A percentile compares a stretch with the other conserved stretches of the same genome.
These are phyloP conservation scores for Dinoponera quadriceps DNA, from an alignment of 1,140 invertebrate genomes.

Conservation along the genomic window DNA sequence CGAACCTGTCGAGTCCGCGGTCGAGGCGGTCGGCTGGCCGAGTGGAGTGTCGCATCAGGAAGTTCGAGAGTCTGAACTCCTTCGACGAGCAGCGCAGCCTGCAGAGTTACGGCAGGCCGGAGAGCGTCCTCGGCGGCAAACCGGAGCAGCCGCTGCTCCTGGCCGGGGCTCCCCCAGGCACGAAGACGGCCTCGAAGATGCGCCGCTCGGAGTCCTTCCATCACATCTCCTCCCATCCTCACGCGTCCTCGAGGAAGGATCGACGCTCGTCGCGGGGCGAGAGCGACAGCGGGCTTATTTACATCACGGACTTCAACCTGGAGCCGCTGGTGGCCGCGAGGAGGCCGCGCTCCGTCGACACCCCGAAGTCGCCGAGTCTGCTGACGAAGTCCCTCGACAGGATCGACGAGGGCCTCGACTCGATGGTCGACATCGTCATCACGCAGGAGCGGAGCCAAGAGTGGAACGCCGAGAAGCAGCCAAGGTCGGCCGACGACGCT, in stretches of 20 bases:
- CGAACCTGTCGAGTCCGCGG: slow-evolving; percentile 78
- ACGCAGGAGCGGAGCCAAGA: slow-evolving; percentile 85
- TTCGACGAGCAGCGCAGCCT: slow-evolving; percentile 80
- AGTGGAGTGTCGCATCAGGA: slow-evolving; percentile 80
- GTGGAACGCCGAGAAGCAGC: slow-evolving; percentile 72
- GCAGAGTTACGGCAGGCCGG: slow-evolving; percentile 68
- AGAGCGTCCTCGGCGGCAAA: slow-evolving; percentile 58
- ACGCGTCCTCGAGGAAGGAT: slow-evolving; percentile 61
- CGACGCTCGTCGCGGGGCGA: slow-evolving; percentile 75
- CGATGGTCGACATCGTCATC: slow-evolving; percentile 90
- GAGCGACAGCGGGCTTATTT: slow-evolving; percentile 81
- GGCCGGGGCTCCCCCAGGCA: slow-evolving; percentile 22
- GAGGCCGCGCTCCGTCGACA: slow-evolving; percentile 58
- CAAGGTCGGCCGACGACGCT: slow-evolving; percentile 39
- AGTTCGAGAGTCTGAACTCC: slow-evolving; percentile 83
- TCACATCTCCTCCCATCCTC: slow-evolving; percentile 76
- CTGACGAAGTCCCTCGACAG: slow-evolving; percentile 92
- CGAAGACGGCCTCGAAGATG: slow-evolving; percentile 71
- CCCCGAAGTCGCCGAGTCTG: slow-evolving; percentile 71
- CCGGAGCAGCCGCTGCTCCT: slow-evolving; percentile 29
- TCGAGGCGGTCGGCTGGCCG: slow-evolving; percentile 82
- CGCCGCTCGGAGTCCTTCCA: slow-evolving; percentile 83
- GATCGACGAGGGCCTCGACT: slow-evolving; percentile 91
- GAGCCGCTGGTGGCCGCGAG: slow-evolving; percentile 67
- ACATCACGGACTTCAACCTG: slow-evolving; percentile 79